Evolutionary conservation across 2,113 vertebrate species (phyloP).

Genomic region (Silurus glanis): DNA sequence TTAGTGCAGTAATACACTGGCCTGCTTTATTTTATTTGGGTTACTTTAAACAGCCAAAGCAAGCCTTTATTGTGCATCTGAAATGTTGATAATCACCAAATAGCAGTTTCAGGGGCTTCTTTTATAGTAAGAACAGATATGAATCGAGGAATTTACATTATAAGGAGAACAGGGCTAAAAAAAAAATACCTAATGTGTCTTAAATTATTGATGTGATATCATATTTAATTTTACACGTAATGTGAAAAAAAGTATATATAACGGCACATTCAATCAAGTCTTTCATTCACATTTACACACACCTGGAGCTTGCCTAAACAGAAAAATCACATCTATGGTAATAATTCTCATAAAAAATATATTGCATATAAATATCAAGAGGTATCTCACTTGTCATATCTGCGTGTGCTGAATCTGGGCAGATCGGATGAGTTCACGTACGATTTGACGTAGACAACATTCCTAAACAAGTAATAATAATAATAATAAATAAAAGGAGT

Average conservation of each 20-base stretch:
- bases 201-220: too few relatives aligned
- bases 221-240: too few relatives aligned
- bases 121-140: background rate
- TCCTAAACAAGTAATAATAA: conserved; percentile 63
- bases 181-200: too few relatives aligned
- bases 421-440: conserved; percentile 73
- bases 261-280: background rate
- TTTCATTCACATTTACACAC: background rate
- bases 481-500: background rate
- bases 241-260: too few relatives aligned
- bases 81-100: background rate
- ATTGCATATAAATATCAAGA: background rate
- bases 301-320: background rate
- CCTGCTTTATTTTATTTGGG: conserved; percentile 21
- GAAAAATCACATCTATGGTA: background rate
- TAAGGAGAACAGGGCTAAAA: background rate
- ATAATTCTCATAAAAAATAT: background rate
- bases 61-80: background rate
- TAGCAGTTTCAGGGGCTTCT: background rate
- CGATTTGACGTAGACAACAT: conserved; percentile 82
- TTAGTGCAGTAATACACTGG: conserved; percentile 7
- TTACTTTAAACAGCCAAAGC: background rate
- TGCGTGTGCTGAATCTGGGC: conserved; percentile 31
- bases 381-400: conserved; percentile 22
- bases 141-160: background rate